Evolutionary conservation across 2,113 vertebrate species (phyloP).

Genomic region (Burhinus bistriatus): DNA sequence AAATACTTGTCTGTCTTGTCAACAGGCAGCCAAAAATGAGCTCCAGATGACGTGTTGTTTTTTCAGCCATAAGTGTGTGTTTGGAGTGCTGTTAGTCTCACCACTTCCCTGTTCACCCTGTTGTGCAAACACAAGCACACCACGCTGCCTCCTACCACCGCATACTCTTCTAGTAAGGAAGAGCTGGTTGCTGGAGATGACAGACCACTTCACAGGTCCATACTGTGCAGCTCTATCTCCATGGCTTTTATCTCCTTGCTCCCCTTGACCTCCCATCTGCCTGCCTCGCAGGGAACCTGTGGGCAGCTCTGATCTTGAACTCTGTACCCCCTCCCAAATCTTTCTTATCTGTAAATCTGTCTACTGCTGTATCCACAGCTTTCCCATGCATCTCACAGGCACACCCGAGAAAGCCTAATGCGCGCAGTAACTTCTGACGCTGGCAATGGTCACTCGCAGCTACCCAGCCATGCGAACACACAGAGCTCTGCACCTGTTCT

Average conservation of each 20-base stretch:
- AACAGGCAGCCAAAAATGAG: fast-evolving
- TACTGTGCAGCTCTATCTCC: not conserved
- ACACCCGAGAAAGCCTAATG: not conserved
- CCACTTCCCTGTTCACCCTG: not conserved
- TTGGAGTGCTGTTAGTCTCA: not conserved
- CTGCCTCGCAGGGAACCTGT: not conserved
- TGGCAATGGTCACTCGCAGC: not conserved
- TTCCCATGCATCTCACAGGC: not conserved
- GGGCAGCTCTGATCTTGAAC: not conserved
- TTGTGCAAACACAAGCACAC: not conserved
- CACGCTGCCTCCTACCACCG: not conserved
- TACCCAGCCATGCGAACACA: not conserved
- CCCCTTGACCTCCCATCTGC: not conserved
- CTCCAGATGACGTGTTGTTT: not conserved
- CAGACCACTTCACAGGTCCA: not conserved
- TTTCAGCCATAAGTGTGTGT: not conserved
- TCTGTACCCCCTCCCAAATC: not conserved
- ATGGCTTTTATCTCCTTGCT: not conserved
- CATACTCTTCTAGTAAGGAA: not conserved
- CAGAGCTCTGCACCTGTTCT: not conserved
- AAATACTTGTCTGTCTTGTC: not conserved
- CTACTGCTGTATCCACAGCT: not conserved
- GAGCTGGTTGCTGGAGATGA: not conserved
- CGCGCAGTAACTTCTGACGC: not conserved
- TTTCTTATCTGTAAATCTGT: not conserved